Evolutionary conservation across 2,888 invertebrate species (phyloP).

Genomic region (Tiliacea citrago): DNA sequence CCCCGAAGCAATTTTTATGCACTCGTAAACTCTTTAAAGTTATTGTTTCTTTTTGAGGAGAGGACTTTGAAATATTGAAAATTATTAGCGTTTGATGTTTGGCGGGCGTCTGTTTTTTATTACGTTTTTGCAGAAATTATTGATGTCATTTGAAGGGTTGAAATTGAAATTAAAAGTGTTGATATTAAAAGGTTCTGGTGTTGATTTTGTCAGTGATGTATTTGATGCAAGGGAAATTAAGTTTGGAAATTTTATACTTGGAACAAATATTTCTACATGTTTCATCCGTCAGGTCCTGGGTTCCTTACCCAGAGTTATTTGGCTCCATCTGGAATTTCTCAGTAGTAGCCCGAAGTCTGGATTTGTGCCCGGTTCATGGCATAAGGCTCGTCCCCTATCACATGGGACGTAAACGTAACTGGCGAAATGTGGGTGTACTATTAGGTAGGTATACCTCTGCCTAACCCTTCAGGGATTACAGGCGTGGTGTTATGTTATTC

Average conservation of each 20-base stretch:
- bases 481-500: too few relatives aligned
- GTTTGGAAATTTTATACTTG: neutral
- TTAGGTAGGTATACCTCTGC: too few relatives aligned
- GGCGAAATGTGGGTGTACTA: too few relatives aligned
- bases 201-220: constrained; percentile 55
- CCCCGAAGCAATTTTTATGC: constrained; percentile 83
- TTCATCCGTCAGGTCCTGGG: neutral
- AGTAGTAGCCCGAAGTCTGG: too few relatives aligned
- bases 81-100: constrained; percentile 87
- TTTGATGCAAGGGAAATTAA: constrained; percentile 17
- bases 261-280: neutral
- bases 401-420: too few relatives aligned
- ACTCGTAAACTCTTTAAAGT: constrained; percentile 84
- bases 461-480: too few relatives aligned
- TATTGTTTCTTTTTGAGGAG: constrained; percentile 87
- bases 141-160: constrained; percentile 59
- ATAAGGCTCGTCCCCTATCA: too few relatives aligned
- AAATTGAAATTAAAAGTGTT: constrained; percentile 39
- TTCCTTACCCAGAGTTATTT: too few relatives aligned
- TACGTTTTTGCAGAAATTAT: constrained; percentile 49
- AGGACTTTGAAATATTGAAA: constrained; percentile 87
- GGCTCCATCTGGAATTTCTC: too few relatives aligned
- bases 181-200: constrained; percentile 54
- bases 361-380: too few relatives aligned
- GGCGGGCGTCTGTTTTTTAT: constrained; percentile 66